Base-by-base conservation (phyloP, 2,888 invertebrate genomes). In the Lasioglossum oenotherae region DNA sequence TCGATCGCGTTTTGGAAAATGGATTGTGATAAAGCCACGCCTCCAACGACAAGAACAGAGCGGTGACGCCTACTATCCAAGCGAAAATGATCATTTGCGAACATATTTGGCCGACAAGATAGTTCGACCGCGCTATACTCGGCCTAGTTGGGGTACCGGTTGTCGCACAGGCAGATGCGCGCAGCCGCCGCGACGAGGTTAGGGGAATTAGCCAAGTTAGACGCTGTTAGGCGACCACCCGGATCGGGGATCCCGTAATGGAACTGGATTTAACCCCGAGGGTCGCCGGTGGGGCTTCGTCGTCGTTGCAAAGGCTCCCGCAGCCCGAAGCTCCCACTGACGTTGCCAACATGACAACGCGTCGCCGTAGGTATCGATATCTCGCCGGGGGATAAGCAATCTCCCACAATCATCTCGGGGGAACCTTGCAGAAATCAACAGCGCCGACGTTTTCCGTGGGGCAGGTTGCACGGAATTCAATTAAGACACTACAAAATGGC, bases 161-260 rank as follows among this genome's bases (percentile, higher is more conserved):
- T 74, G 35, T 41, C n/a, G 64, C n/a, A 38, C 38, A 69, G 74
- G 35, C 64, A 31, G 41, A 72, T 41, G 64, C n/a, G 67, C 44
- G 27, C 53, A 57, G 53, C n/a, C 57, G 46, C 35, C 75, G 69
- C 74, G 78, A 35, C 78, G 81, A 79, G 89, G 87, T 88, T 88
- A 89, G 81, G 90, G 87, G 93, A 92, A 92, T 91, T 92, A 90
- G 92, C 88, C 88, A 91, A 92, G 91, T 92, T 91, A 90, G 91
- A 88, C 86, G 89, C 84, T 88, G 88, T 85, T 88, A 88, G 90
- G 64, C 92, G 91, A 90, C 92, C 91, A 92, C 91, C 90, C 91
- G 92, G 92, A 92, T 89, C 91, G 91, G 80, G 83, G 90, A 91
- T 91, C 87, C 86, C 87, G 88, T 92, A 92, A 92, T 92, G 92